These are phyloP conservation scores for Syngnathoides biaculeatus DNA, from an alignment of 2,113 vertebrate species.

Conservation along the genomic window DNA sequence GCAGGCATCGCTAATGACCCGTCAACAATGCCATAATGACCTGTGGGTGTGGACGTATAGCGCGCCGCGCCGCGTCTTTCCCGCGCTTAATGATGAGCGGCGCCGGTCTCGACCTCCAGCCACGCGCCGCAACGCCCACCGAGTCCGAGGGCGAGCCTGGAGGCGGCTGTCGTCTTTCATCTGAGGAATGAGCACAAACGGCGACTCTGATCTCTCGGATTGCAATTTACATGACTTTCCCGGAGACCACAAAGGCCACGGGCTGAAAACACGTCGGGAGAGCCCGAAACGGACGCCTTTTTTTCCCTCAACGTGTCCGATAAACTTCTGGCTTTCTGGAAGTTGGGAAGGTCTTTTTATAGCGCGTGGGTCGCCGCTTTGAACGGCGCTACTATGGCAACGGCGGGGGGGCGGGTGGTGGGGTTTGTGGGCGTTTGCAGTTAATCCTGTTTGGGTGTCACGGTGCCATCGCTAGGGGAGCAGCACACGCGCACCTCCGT, in stretches of 20 bases:
- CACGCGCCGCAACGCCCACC: conserved; percentile 27
- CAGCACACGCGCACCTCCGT: conserved; percentile 25
- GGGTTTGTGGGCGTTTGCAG: conserved; percentile 58
- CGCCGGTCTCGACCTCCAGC: conserved; percentile 13
- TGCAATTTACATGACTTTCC: neutral
- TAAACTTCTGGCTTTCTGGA: conserved; percentile 40
- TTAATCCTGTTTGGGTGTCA: conserved; percentile 65
- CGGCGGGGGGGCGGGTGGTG: conserved; percentile 64
- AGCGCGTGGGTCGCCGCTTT: conserved; percentile 47
- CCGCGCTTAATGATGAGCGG: conserved; percentile 49
- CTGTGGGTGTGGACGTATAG: neutral
- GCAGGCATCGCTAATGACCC: neutral
- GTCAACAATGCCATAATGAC: neutral
- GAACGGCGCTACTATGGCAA: conserved; percentile 67
- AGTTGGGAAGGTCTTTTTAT: conserved; percentile 57
- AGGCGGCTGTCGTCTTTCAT: conserved; percentile 39
- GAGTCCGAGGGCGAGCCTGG: conserved; percentile 25
- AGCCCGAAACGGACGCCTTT: neutral
- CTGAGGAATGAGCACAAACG: conserved; percentile 20
- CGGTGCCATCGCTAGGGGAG: conserved; percentile 56
- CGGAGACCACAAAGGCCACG: neutral
- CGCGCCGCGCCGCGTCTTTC: conserved; percentile 22
- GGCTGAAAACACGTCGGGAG: neutral
- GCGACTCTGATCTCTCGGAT: neutral
- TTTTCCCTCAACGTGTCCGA: neutral